Conservation (phyloP, 35 echinoderm and acorn worm species). For the Heliocidaris tuberculata region DNA sequence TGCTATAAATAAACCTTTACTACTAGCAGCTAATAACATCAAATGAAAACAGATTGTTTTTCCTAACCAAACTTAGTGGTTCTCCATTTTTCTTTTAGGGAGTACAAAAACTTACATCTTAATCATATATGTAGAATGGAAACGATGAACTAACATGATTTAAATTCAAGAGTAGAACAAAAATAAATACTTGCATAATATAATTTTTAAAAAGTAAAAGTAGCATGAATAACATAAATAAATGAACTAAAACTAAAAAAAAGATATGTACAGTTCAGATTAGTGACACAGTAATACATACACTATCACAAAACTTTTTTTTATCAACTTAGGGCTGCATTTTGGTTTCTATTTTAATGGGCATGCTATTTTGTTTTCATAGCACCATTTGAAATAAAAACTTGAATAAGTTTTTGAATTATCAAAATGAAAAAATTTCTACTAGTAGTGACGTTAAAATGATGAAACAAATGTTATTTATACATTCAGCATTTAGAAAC, state of each 20-base stretch:
- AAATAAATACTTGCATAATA: slow-evolving; percentile 19
- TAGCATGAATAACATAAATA: slow-evolving; percentile 7
- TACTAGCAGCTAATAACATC: too few relatives aligned
- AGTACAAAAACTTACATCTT: too few relatives aligned
- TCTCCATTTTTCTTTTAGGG: too few relatives aligned
- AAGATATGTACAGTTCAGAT: not conserved
- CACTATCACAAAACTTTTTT: not conserved
- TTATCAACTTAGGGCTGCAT: not conserved
- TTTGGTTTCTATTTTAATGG: not conserved
- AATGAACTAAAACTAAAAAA: not conserved
- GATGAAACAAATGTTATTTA: not conserved
- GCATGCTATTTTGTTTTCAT: not conserved
- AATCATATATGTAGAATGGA: not conserved
- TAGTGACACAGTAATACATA: not conserved
- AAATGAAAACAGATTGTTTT: not conserved
- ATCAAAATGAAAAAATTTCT: not conserved
- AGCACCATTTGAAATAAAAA: not conserved
- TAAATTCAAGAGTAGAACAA: not conserved
- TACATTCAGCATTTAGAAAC: not conserved
- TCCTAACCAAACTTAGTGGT: not conserved
- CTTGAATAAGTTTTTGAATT: not conserved
- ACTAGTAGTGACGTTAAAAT: not conserved
- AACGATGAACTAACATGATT: not conserved
- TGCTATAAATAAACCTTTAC: too few relatives aligned
- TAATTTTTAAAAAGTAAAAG: not conserved